A percentile compares a stretch with the other conserved stretches of the same genome.
phyloP scores from a whole-genome alignment of 2,888 invertebrate genomes.

The Phengaris arion region DNA sequence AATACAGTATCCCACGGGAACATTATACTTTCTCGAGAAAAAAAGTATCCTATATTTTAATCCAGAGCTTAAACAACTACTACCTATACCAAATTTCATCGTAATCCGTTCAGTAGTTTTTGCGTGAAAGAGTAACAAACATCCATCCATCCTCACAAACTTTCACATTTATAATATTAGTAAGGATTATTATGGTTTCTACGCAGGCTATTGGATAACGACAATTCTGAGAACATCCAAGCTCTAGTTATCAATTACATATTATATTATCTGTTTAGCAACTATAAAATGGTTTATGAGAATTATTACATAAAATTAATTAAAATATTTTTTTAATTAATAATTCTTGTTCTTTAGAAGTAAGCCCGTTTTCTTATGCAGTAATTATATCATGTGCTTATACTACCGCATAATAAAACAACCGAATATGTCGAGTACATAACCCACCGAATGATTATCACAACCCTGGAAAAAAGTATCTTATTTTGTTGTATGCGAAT shows the following conservation, averaged over 20 bases:
- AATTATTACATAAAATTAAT: background rate
- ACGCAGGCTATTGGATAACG: background rate
- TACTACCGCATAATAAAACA: background rate
- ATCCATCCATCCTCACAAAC: too few relatives aligned
- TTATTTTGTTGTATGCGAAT: constrained; percentile 16
- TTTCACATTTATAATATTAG: too few relatives aligned
- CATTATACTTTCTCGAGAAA: too few relatives aligned
- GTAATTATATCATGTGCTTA: background rate
- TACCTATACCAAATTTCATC: too few relatives aligned
- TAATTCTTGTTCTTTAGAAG: too few relatives aligned
- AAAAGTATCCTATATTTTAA: too few relatives aligned
- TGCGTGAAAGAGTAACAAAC: too few relatives aligned
- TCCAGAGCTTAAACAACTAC: too few relatives aligned
- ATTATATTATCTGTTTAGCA: too few relatives aligned
- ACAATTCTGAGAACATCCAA: background rate
- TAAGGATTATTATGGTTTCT: background rate
- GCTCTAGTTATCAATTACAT: background rate
- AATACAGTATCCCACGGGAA: too few relatives aligned
- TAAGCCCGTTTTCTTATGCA: background rate
- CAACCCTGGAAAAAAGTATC: constrained; percentile 5
- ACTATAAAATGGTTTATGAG: background rate
- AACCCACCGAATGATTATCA: background rate
- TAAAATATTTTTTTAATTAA: too few relatives aligned
- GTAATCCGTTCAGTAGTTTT: too few relatives aligned
- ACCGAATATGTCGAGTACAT: background rate